Evolutionary conservation across 2,797 vertebrate species (phyloP).

Genomic region (Scyliorhinus canicula): DNA sequence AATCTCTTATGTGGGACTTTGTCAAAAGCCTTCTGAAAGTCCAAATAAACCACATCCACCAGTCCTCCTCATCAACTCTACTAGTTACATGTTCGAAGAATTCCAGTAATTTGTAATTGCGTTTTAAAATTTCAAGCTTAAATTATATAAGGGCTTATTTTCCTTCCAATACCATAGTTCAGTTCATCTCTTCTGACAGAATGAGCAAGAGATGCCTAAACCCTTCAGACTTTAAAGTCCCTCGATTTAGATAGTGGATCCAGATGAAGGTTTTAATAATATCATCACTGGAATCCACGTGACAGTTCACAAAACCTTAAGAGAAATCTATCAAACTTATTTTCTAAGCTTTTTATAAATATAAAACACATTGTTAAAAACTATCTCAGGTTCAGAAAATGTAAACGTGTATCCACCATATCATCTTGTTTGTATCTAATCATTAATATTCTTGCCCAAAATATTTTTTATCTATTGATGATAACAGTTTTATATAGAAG

Average conservation of each 20-base stretch:
- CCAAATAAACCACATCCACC: no score
- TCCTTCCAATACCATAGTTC: background rate
- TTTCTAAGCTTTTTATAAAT: background rate
- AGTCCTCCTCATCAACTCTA: no score
- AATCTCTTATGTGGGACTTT: no score
- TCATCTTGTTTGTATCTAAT: background rate
- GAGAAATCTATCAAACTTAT: background rate
- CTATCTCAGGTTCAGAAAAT: background rate
- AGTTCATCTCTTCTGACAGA: background rate
- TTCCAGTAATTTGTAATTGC: no score
- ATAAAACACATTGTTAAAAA: background rate
- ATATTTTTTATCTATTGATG: background rate
- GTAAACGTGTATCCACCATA: background rate
- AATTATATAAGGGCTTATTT: background rate
- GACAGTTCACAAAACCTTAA: background rate
- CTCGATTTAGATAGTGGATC: background rate
- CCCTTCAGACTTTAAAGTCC: background rate
- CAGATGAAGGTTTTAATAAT: background rate
- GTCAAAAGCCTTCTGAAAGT: no score
- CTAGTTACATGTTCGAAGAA: no score
- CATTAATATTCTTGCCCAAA: background rate
- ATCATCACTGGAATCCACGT: background rate
- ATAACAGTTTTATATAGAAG: background rate
- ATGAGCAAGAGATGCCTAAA: background rate
- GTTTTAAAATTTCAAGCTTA: background rate